phyloP scores from a whole-genome alignment of 1,140 invertebrate species.

The Apis florea region DNA sequence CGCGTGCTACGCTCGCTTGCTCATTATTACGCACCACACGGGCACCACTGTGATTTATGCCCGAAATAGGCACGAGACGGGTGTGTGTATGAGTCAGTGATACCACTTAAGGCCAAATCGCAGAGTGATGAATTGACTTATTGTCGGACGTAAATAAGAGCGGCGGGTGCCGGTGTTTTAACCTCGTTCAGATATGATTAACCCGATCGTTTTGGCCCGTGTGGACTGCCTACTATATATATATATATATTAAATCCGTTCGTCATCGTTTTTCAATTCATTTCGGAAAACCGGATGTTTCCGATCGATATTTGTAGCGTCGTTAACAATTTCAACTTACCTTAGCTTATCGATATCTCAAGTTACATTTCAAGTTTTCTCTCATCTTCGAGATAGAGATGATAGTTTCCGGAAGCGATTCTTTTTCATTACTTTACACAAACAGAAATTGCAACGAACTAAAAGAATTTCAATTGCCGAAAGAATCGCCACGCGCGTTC shows the following conservation, averaged over 20 bases:
- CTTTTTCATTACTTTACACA: no score
- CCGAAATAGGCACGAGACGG: constrained; percentile 49
- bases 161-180: constrained; percentile 44
- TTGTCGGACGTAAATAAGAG: constrained; percentile 40
- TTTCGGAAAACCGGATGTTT: neutral
- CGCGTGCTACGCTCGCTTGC: constrained; percentile 51
- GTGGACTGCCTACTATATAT: neutral
- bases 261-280: neutral
- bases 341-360: no score
- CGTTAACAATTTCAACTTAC: no score
- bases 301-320: no score
- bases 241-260: constrained; percentile 23
- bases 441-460: no score
- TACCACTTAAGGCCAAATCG: constrained; percentile 45
- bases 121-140: constrained; percentile 45
- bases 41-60: constrained; percentile 55
- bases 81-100: constrained; percentile 51
- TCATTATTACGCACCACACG: constrained; percentile 55
- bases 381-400: no score
- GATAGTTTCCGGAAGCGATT: no score
- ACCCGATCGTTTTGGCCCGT: constrained; percentile 21
- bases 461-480: no score
- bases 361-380: no score
- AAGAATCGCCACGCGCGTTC: no score
- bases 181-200: constrained; percentile 31